Base-by-base conservation (phyloP, 2,888 invertebrate species). In the Chloroclysta siterata region DNA sequence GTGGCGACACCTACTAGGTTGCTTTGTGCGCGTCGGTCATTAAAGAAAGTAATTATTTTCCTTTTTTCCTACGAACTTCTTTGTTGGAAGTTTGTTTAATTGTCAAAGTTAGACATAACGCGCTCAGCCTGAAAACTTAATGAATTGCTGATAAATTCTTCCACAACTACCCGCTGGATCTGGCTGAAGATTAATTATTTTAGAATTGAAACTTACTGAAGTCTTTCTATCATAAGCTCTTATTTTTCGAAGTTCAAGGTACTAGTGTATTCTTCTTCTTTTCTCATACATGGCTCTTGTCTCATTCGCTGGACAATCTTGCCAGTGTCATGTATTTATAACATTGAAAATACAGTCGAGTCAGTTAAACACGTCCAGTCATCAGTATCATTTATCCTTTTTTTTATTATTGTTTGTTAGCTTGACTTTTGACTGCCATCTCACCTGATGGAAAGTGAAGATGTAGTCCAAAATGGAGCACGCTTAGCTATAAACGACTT, bases 11-110 rank as follows among this genome's bases (percentile, higher is more conserved):
- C 61, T 52, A 71, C 66, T 56, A 68, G 66, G 63, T 61, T 72
- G 67, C 68, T 76, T 76, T 75, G 75, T 77, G 70, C 74, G 73
- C 72, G 71, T 72, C 80, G 84, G 81, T 87, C 88, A 84, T 89
- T 89, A 88, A 82, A 79, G 82, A 83, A 85, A 85, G 83, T 83
- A 84, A 86, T 88, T 87, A 84, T 88, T 88, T 87, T 78, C 78
- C 70, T 84, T 84, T 83, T 82, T 77, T 71, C 73, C 70, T 71
- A 69, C 51, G 62, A 70, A 75, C 77, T 80, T 80, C 82, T 84
- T 85, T 85, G 85, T 85, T 79, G 76, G 73, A 83, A 87, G 78
- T 85, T 81, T 76, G 85, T 87, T 88, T 89, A 89, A 90, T 89
- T 89, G 88, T 85, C 82, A 72, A 89, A 90, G 88, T 89, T 89